Base-by-base conservation (phyloP, 2,113 vertebrate genomes). In the Tachycineta bicolor region DNA sequence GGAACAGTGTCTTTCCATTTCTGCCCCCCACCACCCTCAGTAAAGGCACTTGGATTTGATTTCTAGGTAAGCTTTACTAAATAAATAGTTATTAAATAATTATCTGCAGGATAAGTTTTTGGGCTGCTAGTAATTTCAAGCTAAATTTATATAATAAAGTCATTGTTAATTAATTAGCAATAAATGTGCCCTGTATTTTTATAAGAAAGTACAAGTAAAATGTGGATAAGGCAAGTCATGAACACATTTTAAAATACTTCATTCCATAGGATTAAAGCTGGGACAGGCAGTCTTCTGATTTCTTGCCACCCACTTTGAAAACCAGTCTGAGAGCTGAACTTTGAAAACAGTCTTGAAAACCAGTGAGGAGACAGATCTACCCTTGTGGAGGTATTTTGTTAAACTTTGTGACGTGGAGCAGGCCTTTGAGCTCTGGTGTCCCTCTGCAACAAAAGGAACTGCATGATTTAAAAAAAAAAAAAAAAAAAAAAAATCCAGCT, bases 41-140 rank as follows among this genome's bases (percentile, higher is more conserved):
- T 47, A 91, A 94, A 88, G 28, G 29, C 12, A 55, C 8, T 15
- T 50, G 23, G 75, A 73, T 76, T 69, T 81, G 1, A 87, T 68
- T 93, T 87, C 49, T 67, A 70, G 14, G 8, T 55, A 76, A 83
- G 8, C 76, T 93, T 86, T 86, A 33, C 10, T 55, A 43, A 86
- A 92, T 24, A 83, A 91, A 76, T 39, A 81, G n/a, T 75, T 80
- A 62, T 91, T 80, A 55, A 75, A 74, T 89, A 90, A 75, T 75
- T 92, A 79, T 65, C 39, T 88, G 24, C 8, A 56, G 52, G 49
- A 64, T 8, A 76, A 0, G 29, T 68, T 76, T 84, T 55, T 71
- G 6, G 47, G 33, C 50, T 73, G 22, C 33, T 71, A 79, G 58
- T 49, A 90, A 88, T 91, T 86, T 90, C 81, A 49, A 90, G 25